Conservation (phyloP, 2,888 invertebrate species). For the Leucophora obtusa region DNA sequence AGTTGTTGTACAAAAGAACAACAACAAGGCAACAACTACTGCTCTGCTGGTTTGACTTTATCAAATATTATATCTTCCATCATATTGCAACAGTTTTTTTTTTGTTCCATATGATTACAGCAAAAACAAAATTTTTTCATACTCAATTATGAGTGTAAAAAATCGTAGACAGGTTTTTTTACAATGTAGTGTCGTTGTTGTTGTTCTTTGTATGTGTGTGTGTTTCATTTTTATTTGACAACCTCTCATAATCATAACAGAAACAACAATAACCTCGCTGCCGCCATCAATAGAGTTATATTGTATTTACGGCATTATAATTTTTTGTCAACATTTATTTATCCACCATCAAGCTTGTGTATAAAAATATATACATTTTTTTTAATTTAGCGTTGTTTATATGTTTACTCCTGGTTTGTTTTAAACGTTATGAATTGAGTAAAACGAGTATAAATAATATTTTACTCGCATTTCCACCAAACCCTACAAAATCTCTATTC, state of each 20-base stretch:
- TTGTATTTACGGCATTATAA: neutral
- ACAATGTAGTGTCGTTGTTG: constrained; percentile 5
- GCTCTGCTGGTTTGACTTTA: constrained; percentile 55
- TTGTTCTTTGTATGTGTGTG: neutral
- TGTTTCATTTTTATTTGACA: constrained; percentile 68
- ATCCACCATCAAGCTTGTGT: neutral
- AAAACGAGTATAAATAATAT: neutral
- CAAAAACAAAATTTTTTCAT: neutral
- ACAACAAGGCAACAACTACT: constrained; percentile 18
- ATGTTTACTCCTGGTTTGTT: constrained; percentile 16
- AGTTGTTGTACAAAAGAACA: constrained; percentile 8
- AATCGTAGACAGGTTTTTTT: constrained; percentile 22
- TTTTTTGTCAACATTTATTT: neutral
- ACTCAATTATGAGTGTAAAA: constrained; percentile 51
- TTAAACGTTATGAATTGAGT: constrained; percentile 31
- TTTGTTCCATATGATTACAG: neutral
- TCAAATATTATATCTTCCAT: constrained; percentile 74
- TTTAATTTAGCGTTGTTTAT: neutral
- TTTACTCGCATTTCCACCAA: neutral
- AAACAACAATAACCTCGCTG: constrained; percentile 9
- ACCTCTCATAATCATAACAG: constrained; percentile 74
- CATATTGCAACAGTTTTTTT: constrained; percentile 70
- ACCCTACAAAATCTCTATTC: neutral
- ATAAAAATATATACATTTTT: neutral
- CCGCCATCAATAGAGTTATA: constrained; percentile 8